These are phyloP conservation scores for Leucophora obtusa DNA, from an alignment of 2,888 invertebrate genomes.

Conservation along the genomic window DNA sequence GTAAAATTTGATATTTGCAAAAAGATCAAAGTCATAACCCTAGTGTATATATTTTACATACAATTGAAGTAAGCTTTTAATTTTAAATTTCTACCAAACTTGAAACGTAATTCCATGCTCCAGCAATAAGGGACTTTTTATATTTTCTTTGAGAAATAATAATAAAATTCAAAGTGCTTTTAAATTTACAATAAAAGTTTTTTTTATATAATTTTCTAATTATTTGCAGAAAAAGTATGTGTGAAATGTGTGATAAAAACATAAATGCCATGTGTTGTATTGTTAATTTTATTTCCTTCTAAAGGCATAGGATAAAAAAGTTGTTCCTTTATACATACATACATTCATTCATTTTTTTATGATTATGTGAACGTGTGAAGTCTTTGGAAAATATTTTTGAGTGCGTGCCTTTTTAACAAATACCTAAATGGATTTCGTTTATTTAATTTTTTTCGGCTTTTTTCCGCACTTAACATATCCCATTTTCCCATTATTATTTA, in stretches of 20 bases:
- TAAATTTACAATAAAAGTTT: not conserved
- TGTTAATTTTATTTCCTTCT: not conserved
- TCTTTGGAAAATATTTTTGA: constrained; percentile 54
- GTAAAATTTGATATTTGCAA: no score
- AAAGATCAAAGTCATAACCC: no score
- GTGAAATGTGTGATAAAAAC: constrained; percentile 4
- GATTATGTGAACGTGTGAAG: constrained; percentile 58
- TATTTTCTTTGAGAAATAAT: not conserved
- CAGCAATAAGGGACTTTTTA: no score
- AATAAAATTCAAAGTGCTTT: not conserved
- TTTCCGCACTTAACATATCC: constrained; percentile 34
- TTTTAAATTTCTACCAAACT: no score
- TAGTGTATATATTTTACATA: no score
- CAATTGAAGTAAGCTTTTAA: no score
- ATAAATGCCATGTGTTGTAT: constrained; percentile 44
- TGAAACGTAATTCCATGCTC: no score
- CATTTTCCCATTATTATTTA: constrained; percentile 40
- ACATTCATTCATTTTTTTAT: constrained; percentile 34
- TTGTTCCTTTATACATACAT: constrained; percentile 16
- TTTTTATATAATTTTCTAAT: not conserved
- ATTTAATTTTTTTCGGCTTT: constrained; percentile 22
- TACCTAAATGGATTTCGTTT: constrained; percentile 56
- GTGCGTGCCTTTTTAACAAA: constrained; percentile 61
- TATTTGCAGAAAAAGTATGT: not conserved
- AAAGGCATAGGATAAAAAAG: not conserved